Evolutionary conservation across 2,797 vertebrate genomes (phyloP), one percentile per base, ranked within the genome.

Genomic region (Chrosomus eos): DNA sequence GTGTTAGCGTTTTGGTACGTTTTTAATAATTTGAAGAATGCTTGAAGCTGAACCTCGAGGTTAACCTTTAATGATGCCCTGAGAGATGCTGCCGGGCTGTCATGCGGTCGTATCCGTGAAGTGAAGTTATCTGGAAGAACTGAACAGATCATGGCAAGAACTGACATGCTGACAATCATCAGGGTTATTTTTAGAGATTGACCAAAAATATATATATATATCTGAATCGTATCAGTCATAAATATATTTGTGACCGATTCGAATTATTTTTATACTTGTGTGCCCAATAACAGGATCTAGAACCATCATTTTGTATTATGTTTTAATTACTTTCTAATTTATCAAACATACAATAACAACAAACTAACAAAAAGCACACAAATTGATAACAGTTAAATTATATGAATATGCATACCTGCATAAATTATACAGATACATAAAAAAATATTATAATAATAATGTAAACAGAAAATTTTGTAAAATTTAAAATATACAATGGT

Each of bases 21-120:
- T 31, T 64, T 7, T 7, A 75, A 75, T 31, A 2, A 45, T 71
- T 55, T 71, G 66, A 78, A 84, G 82, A 70, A 18, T 21, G n/a
- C 48, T 55, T 71, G 10, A 8, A 85, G 48, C 28, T 68, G 21
- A 81, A 71, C 55, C 67, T 80, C n/a, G 4, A 79, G 38, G 75
- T 60, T 70, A 85, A 67, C 51, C 60, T 81, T 81, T 66, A 80
- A 58, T 64, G 23, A 81, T 74, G 58, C 66, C 84, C 70, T 66
- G 58, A 80, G 68, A 73, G 77, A 81, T n/a, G 21, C 55, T 74
- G 58, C 26, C 3, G 60, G 60, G 55, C 55, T n/a, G 23, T n/a
- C 55, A n/a, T 58, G 55, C 1, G 21, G 16, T 62, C n/a, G 77
- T 70, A 53, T 26, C 18, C 4, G 23, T 62, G 60, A 80, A 38